Evolutionary conservation across 2,888 invertebrate genomes (phyloP), one percentile per base, ranked within the genome.

Genomic region (Stenoptilia bipunctidactyla): DNA sequence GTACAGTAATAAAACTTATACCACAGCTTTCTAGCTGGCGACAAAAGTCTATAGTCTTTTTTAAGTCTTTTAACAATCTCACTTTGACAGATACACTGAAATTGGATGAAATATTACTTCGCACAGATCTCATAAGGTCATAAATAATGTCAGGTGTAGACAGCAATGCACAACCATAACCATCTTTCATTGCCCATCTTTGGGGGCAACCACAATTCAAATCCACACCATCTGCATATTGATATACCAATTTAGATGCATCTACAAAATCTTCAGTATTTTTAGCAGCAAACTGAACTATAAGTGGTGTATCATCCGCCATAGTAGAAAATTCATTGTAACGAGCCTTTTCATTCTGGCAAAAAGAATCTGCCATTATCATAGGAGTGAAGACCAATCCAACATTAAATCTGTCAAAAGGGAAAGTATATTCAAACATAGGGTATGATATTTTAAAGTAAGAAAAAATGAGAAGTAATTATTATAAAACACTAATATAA

Each of bases 151-250:
- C 92, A 4, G 98, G 97, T 50, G 92, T 89, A 8, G 88, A 88
- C 13, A 98, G 71, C 48, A 98, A 72, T 43, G 91, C 89, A 57
- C 93, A 93, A 0, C 98, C 98, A 62, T 94, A 92, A 2, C 96
- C 96, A 61, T 94, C 93, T 50, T 92, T 88, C 72, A 94, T 91
- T 0, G 97, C 97, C 97, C 97, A 98, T 49, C 90, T 85, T 72
- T 98, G 98, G 1, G 98, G 98, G 56, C 98, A 98, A 0, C 98
- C 98, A 83, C 98, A 98, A 66, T 98, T 98, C 27, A 98, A 79
- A 77, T 98, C 98, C 1, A 97, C 92, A 4, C 98, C 98, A 83
- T 94, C 92, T 40, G 92, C 89, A 79, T 91, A 93, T 10, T 91
- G 91, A 49, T 90, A 89, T 27, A 97, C 88, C 48, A 98, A 79